Base-by-base conservation (phyloP, 2,888 invertebrate species). In the Colletes collaris region DNA sequence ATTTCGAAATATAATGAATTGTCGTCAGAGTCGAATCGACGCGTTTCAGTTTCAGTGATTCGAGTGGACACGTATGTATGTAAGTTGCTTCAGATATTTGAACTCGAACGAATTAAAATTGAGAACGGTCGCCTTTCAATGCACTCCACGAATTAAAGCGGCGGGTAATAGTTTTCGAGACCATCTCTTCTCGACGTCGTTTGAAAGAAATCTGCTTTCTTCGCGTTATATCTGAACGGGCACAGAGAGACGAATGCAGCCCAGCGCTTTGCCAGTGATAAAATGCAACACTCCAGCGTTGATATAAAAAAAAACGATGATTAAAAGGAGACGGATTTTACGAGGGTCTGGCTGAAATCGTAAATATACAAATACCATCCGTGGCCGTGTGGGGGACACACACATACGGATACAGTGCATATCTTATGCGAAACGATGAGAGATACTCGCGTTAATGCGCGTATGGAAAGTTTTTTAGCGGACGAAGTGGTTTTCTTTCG, bases 391-490 rank as follows among this genome's bases (percentile, higher is more conserved):
- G 10, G 0, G 2, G 44, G 8, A 2, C 44, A 8, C 44, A 8
- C 8, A 7, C 10, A 3, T 8, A 46, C 10, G 10, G 7, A 8
- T 46, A 46, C 44, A 8, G 8, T 46, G 10, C 8, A 8, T 78
- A 65, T 78, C 50, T 67, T 64, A 59, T 53, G 44, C 35, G 55
- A 10, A n/a, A 58, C 59, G 63, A 67, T 35, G 76, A 65, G 68
- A 64, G 73, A 80, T 68, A 64, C 73, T 73, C 73, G 16, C 53
- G 52, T 78, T 73, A 73, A 78, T 69, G 66, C 49, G 49, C 35
- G 37, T 19, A 67, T 68, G 60, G 65, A 62, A 69, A 60, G 49
- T 53, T 56, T 68, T 58, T 40, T 35, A 50, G 27, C 27, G 16
- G 16, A 35, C 68, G 67, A 69, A 69, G 60, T 65, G 72, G 68